phyloP scores from a whole-genome alignment of 2,888 invertebrate species.

The Lasioglossum vierecki region DNA sequence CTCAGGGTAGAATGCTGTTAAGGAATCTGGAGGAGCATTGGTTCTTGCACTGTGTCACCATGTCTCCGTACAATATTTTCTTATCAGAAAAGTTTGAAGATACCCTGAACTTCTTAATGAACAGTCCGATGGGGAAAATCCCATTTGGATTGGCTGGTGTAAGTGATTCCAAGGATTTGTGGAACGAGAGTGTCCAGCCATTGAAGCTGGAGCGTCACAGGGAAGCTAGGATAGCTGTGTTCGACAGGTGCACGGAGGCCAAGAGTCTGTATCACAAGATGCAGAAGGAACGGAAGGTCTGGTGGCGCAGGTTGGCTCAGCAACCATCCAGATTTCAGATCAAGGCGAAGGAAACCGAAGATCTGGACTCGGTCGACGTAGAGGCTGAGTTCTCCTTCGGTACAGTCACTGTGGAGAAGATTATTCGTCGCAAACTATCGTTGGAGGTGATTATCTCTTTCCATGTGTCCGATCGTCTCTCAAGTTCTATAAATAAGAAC shows the following conservation, averaged over 20 bases:
- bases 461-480: not conserved
- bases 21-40: constrained; percentile 86
- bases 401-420: constrained; percentile 87
- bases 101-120: constrained; percentile 65
- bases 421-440: constrained; percentile 80
- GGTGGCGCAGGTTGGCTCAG: constrained; percentile 91
- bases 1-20: constrained; percentile 85
- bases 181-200: constrained; percentile 70
- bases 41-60: constrained; percentile 84
- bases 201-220: constrained; percentile 65
- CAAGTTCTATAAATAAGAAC: constrained; percentile 27
- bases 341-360: constrained; percentile 84
- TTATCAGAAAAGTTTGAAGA: constrained; percentile 72
- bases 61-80: constrained; percentile 85
- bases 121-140: constrained; percentile 56
- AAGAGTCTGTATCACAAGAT: constrained; percentile 90
- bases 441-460: constrained; percentile 58
- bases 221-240: constrained; percentile 72
- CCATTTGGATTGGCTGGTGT: constrained; percentile 78
- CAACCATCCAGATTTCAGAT: constrained; percentile 89
- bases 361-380: constrained; percentile 86
- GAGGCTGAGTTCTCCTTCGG: constrained; percentile 88
- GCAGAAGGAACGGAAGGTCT: constrained; percentile 91
- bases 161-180: constrained; percentile 69
- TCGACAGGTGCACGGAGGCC: constrained; percentile 81